Percentiles rank a stretch among this genome's conserved stretches.
Conservation (phyloP, 2,113 vertebrate genomes). For the Eretmochelys imbricata region DNA sequence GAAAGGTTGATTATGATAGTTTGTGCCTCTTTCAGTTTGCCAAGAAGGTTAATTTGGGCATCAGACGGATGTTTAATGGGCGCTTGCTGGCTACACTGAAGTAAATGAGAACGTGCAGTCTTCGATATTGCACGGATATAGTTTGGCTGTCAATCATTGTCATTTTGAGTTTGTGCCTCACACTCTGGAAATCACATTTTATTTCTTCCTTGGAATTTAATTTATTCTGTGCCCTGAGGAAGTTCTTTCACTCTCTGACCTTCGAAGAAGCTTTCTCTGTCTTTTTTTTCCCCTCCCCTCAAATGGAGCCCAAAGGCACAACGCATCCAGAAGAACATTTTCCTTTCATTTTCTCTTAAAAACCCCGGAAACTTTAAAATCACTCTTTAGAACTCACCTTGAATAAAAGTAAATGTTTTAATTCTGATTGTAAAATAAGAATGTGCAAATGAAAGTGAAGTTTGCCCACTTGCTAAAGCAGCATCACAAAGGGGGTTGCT, state of each 20-base stretch:
- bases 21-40: constrained; percentile 99
- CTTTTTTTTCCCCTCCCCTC: constrained; percentile 74
- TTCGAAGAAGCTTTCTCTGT: constrained; percentile 93
- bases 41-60: constrained; percentile 99
- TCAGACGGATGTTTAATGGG: constrained; percentile 98
- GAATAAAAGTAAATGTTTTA: constrained; percentile 73
- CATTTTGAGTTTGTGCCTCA: constrained; percentile 94
- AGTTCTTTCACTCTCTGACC: constrained; percentile 98
- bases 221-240: constrained; percentile 99
- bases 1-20: constrained; percentile 99
- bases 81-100: constrained; percentile 90
- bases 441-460: constrained; percentile 24
- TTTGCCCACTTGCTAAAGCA: constrained; percentile 18
- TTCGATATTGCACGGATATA: constrained; percentile 92
- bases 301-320: constrained; percentile 85
- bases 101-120: constrained; percentile 90
- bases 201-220: constrained; percentile 93
- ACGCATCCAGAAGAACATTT: constrained; percentile 79
- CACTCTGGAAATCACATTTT: constrained; percentile 99
- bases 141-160: constrained; percentile 98
- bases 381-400: constrained; percentile 75
- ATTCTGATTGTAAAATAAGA: constrained; percentile 58
- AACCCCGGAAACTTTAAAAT: constrained; percentile 57
- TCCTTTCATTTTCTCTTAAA: constrained; percentile 80
- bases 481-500: background rate